Percentiles rank a stretch among this genome's conserved stretches.
phyloP scores from a whole-genome alignment of 2,888 invertebrate genomes.

The Busseola fusca region DNA sequence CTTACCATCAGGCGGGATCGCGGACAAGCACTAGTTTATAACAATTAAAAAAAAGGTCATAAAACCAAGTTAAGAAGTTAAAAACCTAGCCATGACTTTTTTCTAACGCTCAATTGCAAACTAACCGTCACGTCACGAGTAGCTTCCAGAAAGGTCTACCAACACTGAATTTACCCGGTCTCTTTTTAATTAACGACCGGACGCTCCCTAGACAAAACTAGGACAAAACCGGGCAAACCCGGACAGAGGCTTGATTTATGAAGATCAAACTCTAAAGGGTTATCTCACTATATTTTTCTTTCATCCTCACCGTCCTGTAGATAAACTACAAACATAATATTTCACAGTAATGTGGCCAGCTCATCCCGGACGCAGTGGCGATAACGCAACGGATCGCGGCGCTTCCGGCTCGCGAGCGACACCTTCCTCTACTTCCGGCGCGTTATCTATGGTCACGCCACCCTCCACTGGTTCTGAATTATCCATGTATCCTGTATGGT shows the following conservation, averaged over 20 bases:
- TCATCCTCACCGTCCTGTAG: constrained; percentile 20
- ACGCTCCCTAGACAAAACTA: constrained; percentile 11
- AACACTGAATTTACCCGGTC: neutral
- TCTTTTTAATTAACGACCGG: constrained; percentile 21
- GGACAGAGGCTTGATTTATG: constrained; percentile 31
- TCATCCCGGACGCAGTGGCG: constrained; percentile 60
- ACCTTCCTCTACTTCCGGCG: constrained; percentile 71
- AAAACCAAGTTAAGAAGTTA: neutral
- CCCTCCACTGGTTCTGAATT: constrained; percentile 58
- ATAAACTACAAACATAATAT: constrained; percentile 50
- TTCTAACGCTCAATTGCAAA: neutral
- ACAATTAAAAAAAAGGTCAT: no score
- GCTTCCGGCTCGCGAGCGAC: constrained; percentile 69
- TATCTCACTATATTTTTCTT: constrained; percentile 28
- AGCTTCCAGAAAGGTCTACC: neutral
- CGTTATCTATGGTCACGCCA: constrained; percentile 66
- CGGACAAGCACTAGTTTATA: no score
- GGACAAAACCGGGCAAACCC: constrained; percentile 19
- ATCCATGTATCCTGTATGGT: constrained; percentile 51
- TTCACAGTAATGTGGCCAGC: constrained; percentile 49
- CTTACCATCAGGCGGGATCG: no score
- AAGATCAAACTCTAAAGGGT: constrained; percentile 21
- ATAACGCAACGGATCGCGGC: constrained; percentile 70
- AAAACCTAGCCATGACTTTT: neutral
- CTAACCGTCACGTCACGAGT: neutral